phyloP scores from a whole-genome alignment of 2,888 invertebrate genomes.

The Volucella bombylans region DNA sequence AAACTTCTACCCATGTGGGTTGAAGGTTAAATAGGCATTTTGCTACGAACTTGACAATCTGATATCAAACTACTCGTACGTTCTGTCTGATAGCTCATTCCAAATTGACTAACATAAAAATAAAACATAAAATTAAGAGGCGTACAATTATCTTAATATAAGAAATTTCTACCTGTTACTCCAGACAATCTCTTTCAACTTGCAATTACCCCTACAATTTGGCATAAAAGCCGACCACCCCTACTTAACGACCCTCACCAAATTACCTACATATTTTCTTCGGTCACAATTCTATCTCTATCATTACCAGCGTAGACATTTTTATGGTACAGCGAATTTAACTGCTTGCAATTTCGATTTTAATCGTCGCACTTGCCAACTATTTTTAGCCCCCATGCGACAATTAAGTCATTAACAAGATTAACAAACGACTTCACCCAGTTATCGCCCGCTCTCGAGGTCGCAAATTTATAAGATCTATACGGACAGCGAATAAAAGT shows the following conservation, averaged over 20 bases:
- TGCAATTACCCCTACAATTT: neutral
- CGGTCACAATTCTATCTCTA: slow-evolving; percentile 54
- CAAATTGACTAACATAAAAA: too few relatives aligned
- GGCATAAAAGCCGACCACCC: neutral
- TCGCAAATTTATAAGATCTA: slow-evolving; percentile 53
- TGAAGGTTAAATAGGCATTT: too few relatives aligned
- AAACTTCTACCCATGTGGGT: too few relatives aligned
- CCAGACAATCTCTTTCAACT: neutral
- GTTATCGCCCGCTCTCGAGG: slow-evolving; percentile 16
- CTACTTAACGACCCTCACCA: slow-evolving; percentile 16
- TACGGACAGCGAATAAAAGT: slow-evolving; percentile 46
- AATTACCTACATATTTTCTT: slow-evolving; percentile 23
- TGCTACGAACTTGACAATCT: too few relatives aligned
- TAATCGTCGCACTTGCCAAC: slow-evolving; percentile 55
- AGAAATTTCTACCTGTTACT: neutral
- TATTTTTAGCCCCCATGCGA: slow-evolving; percentile 11
- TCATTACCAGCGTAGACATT: neutral
- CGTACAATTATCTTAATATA: too few relatives aligned
- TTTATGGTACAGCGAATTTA: slow-evolving; percentile 31
- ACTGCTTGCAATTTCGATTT: slow-evolving; percentile 55
- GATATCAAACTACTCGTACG: too few relatives aligned
- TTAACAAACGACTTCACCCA: slow-evolving; percentile 60
- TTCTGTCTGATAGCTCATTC: too few relatives aligned
- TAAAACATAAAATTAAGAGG: too few relatives aligned
- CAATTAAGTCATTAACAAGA: slow-evolving; percentile 71